phyloP scores from a whole-genome alignment of 2,797 vertebrate genomes.

The Parambassis ranga region DNA sequence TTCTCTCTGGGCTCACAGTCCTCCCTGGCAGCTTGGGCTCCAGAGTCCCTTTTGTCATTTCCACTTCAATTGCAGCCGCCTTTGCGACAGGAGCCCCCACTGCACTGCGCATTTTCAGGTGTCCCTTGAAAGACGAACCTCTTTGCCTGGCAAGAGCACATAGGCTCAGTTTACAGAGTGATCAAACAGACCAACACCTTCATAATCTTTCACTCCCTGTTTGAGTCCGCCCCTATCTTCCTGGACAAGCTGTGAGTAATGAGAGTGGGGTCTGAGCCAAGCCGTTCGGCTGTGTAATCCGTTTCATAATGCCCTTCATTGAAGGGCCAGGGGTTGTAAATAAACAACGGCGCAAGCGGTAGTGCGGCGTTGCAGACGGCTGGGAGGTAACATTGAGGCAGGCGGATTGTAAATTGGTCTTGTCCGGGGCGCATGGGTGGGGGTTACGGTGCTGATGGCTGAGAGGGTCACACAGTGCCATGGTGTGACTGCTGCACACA shows the following conservation, averaged over 20 bases:
- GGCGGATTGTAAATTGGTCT: constrained; percentile 52
- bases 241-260: constrained; percentile 53
- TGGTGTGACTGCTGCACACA: constrained; percentile 33
- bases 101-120: constrained; percentile 46
- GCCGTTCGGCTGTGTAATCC: constrained; percentile 52
- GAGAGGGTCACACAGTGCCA: constrained; percentile 26
- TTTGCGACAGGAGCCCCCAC: constrained; percentile 5
- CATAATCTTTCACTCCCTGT: constrained; percentile 14
- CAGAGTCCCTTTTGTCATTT: constrained; percentile 61
- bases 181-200: constrained; percentile 25
- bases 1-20: constrained; percentile 12
- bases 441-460: constrained; percentile 34
- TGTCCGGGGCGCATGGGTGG: background rate
- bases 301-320: constrained; percentile 58
- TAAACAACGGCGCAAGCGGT: constrained; percentile 39
- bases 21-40: constrained; percentile 35
- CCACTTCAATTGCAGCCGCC: constrained; percentile 61
- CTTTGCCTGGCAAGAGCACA: background rate
- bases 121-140: constrained; percentile 46
- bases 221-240: constrained; percentile 14
- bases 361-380: background rate
- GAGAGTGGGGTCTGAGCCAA: constrained; percentile 40
- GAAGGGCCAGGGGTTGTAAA: constrained; percentile 53
- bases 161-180: background rate
- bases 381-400: constrained; percentile 1